Conservation (phyloP, 2,113 vertebrate genomes). For the Canis aureus region DNA sequence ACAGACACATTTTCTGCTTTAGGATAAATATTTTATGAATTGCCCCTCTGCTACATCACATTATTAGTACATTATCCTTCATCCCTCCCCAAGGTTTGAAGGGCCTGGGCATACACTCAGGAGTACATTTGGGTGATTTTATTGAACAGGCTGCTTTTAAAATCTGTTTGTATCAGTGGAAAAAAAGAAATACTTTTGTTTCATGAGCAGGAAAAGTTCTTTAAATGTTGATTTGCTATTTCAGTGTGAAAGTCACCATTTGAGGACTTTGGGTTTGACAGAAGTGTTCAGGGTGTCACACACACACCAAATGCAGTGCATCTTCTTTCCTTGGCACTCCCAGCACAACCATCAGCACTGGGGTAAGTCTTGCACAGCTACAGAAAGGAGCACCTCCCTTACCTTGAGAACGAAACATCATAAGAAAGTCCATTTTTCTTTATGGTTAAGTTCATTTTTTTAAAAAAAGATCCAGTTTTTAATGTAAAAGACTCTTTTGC, state of each 20-base stretch:
- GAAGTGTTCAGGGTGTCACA: background rate
- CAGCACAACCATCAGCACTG: background rate
- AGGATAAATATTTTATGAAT: conserved; percentile 79
- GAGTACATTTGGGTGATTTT: conserved; percentile 75
- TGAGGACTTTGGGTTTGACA: conserved; percentile 65
- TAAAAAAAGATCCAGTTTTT: background rate
- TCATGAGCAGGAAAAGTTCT: conserved; percentile 63
- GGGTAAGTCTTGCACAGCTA: fast-evolving
- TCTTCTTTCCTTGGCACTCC: background rate
- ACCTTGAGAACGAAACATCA: background rate
- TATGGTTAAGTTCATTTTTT: background rate
- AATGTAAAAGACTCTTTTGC: background rate
- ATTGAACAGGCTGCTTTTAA: conserved; percentile 72
- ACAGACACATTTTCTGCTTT: conserved; percentile 73
- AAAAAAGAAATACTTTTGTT: conserved; percentile 62
- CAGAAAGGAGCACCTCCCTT: background rate
- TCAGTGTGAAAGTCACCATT: conserved; percentile 64
- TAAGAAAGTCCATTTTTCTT: background rate
- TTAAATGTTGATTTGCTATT: conserved; percentile 80
- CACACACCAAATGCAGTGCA: background rate
- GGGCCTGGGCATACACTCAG: conserved; percentile 53
- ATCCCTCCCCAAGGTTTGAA: background rate
- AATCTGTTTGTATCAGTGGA: conserved; percentile 51
- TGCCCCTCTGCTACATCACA: conserved; percentile 5
- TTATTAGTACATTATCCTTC: conserved; percentile 67